Base-by-base conservation (phyloP, 2,797 vertebrate genomes). In the Cetoscarus ocellatus region DNA sequence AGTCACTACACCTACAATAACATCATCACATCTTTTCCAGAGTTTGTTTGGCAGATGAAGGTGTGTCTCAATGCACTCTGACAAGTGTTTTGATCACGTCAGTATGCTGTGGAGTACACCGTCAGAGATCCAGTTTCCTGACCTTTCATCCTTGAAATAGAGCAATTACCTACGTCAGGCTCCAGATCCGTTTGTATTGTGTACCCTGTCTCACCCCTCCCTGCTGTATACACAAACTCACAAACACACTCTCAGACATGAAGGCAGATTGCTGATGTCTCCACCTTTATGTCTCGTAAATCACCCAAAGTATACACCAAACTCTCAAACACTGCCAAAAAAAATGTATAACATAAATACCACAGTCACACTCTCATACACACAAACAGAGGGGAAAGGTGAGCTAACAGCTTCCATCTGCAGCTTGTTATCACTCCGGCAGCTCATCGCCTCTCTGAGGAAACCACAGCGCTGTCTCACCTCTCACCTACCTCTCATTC, bases 391-490 rank as follows among this genome's bases (percentile, higher is more conserved):
- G 45, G 51, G 43, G 35, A 76, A 76, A 85, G 80, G 77, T 75
- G 79, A 77, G 47, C 55, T 75, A 82, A 85, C 80, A 80, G 77
- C 71, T 89, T 75, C 84, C 89, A 91, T 86, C 77, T 90, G 88
- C 34, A 63, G 77, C 87, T 84, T 85, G 87, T 91, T 88, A 89
- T 85, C 83, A 67, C 79, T 77, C 69, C 55, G 48, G 68, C 73
- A 73, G 73, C 69, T 89, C 84, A 74, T 80, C 79, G 52, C 67
- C 72, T 84, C 65, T 8, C 70, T 17, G 72, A 53, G 70, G 76
- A 84, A 90, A 72, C 71, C 75, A 70, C 81, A 72, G 69, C 51
- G 56, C 62, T 40, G 47, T 80, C 81, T 86, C 74, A 72, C 64
- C 70, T 82, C 72, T 79, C 84, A 70, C 57, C 77, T 80, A 58